Base-by-base conservation (phyloP, 2,888 invertebrate genomes). In the Hyles lineata region DNA sequence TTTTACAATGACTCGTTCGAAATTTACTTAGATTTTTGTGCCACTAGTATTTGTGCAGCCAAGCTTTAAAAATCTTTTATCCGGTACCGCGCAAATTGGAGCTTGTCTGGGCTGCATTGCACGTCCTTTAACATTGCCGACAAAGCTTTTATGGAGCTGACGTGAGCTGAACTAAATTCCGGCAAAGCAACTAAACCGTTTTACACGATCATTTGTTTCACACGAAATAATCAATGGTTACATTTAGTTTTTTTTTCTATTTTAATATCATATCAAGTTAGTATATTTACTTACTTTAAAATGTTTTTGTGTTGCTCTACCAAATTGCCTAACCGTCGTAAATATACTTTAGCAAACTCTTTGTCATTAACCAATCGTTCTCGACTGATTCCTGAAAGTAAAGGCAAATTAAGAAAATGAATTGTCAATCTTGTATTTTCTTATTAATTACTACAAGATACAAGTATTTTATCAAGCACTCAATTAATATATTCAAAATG, bases 301-400 rank as follows among this genome's bases (percentile, higher is more conserved):
- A 93, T 83, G 63, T 80, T 78, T 70, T 80, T 85, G 76, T 94
- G 93, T 77, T 92, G 92, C 52, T 85, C 78, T 4, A 89, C 88
- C 73, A 92, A 82, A 21, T 83, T 77, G 2, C 89, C 81, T 59
- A 94, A 80, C 76, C 89, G 84, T n/a, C 82, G 83, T 32, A 78
- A 76, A 73, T 87, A 92, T 75, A 74, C 82, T 62, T 80, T 72
- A 74, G 78, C 79, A 75, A 91, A 92, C 4, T 76, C 74, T n/a
- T 80, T 79, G 74, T 87, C 82, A 29, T 74, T 75, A 63, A 85
- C 75, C 52, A 88, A 75, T 21, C 77, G 74, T 19, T 70, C 19
- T 25, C 52, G 75, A 11, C 71, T 32, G 32, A 76, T 35, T 21
- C 70, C 82, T 79, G 79, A 60, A 78, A 78, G 73, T 50, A 32